Evolutionary conservation across 2,113 vertebrate species (phyloP), one percentile per base, ranked within the genome.

Genomic region (Leptobrachium ailaonicum): DNA sequence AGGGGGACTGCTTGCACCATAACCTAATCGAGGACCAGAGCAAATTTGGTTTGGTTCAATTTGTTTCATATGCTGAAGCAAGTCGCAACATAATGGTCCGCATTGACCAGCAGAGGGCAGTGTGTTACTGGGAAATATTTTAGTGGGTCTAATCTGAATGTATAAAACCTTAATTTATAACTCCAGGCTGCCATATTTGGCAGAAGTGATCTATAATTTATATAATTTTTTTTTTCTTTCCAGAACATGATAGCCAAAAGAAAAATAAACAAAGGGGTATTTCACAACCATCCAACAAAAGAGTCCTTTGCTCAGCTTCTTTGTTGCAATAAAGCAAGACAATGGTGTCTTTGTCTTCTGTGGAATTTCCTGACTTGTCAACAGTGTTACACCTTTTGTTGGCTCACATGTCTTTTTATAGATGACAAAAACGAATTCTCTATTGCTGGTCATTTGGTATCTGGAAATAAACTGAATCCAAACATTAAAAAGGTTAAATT

Each of bases 61-160:
- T 32, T 32, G 20, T 32, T 32, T 32, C 20, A 32, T 32, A 32
- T 32, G 20, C 20, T 32, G 20, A 32, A 32, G 20, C 20, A 32
- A 32, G 20, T 32, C 20, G 20, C 20, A 32, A 32, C 20, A 14
- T 32, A 45, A 41, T 78, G 40, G 54, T 50, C 6, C 8, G 12
- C 14, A 2, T 60, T 3, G 14, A 43, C 64, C 76, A 78, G 67
- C 5, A 71, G 76, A 47, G 44, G 76, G 76, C 76, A 78, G 76
- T 9, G n/a, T 62, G 56, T 41, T 1, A 62, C 44, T 70, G 11
- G 9, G 0, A 44, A 56, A 68, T 4, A 44, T 50, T 50, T 50
- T 8, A 50, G 4, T 50, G 47, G 47, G 8, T 50, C 47, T 50
- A 50, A 5, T 50, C 47, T 40, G 56, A 60, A 60, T 12, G 56